A percentile compares a stretch with the other conserved stretches of the same genome.
phyloP scores from a whole-genome alignment of 2,888 invertebrate genomes.

The Brachyptera risi region DNA sequence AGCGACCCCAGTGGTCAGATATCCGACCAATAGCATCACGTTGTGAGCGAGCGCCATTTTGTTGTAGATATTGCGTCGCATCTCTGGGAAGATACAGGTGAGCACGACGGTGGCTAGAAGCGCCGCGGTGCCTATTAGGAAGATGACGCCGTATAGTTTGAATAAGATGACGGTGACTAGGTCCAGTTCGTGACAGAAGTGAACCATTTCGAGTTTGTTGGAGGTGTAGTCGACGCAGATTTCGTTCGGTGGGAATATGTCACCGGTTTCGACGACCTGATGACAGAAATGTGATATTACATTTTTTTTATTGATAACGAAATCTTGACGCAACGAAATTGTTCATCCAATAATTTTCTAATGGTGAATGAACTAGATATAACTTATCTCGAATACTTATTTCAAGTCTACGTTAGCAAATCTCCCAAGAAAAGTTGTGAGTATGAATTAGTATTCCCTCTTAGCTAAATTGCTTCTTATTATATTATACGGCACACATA shows the following conservation, averaged over 20 bases:
- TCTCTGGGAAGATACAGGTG: slow-evolving; percentile 8
- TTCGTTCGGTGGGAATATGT: slow-evolving; percentile 7
- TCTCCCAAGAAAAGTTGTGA: no score
- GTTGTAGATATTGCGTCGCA: slow-evolving; percentile 12
- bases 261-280: not conserved
- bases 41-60: slow-evolving; percentile 16
- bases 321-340: no score
- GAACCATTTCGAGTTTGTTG: not conserved
- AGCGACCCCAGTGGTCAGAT: not conserved
- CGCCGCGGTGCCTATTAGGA: not conserved
- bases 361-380: no score
- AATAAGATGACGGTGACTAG: not conserved
- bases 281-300: no score
- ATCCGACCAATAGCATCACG: slow-evolving; percentile 5
- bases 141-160: slow-evolving; percentile 8
- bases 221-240: slow-evolving; percentile 6
- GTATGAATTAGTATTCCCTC: no score
- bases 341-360: no score
- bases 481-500: no score
- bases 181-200: slow-evolving; percentile 2
- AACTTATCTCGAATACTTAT: no score
- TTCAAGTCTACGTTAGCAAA: no score
- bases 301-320: no score
- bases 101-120: slow-evolving; percentile 4
- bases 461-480: no score